Conservation (phyloP, 2,113 vertebrate genomes). For the Hippolais icterina region DNA sequence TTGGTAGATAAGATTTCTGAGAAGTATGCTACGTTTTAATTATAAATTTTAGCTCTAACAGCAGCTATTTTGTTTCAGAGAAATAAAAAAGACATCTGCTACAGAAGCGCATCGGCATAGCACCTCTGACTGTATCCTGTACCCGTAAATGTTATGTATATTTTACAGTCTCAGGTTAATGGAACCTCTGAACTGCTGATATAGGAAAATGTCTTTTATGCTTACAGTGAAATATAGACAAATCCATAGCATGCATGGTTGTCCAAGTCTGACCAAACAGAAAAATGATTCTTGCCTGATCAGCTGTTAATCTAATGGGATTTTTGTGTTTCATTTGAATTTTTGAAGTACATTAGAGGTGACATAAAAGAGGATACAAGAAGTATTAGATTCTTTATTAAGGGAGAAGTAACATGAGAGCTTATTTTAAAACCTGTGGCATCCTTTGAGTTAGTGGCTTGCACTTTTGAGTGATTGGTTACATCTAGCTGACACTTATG, state of each 20-base stretch:
- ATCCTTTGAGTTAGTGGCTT: neutral
- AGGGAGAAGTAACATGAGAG: neutral
- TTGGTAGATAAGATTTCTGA: neutral
- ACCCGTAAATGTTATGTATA: neutral
- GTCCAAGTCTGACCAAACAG: slow-evolving; percentile 30
- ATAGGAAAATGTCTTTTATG: slow-evolving; percentile 13
- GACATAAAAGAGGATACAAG: neutral
- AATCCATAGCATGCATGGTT: slow-evolving; percentile 48
- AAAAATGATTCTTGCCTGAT: slow-evolving; percentile 16
- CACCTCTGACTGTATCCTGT: neutral
- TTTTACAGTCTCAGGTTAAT: slow-evolving; percentile 41
- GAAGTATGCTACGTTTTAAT: neutral
- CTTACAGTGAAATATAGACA: slow-evolving; percentile 44
- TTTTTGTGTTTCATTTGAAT: neutral
- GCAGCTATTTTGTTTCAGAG: neutral
- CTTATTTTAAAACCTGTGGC: neutral
- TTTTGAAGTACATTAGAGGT: neutral
- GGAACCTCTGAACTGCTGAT: slow-evolving; percentile 41
- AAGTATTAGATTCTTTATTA: neutral
- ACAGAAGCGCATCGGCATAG: neutral
- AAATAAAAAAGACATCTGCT: slow-evolving; percentile 17
- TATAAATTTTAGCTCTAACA: neutral
- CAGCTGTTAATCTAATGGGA: neutral
- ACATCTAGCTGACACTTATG: neutral
- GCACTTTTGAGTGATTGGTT: neutral